A percentile compares a stretch with the other conserved stretches of the same genome.
These are phyloP conservation scores for Phrynosoma platyrhinos DNA, from an alignment of 2,113 vertebrate genomes.

Conservation along the genomic window DNA sequence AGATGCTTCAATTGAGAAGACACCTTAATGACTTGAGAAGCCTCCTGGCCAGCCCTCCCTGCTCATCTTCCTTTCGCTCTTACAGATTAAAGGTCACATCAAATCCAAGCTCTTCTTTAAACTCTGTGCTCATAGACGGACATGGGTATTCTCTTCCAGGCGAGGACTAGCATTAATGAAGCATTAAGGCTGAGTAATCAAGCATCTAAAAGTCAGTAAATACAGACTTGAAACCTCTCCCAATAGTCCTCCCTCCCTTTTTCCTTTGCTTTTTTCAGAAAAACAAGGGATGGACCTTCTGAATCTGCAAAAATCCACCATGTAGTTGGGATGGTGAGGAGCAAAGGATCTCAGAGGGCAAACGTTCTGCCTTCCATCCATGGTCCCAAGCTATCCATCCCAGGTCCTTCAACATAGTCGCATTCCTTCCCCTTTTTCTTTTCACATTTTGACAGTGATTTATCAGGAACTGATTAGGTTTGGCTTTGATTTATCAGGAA, in stretches of 20 bases:
- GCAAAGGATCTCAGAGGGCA: background rate
- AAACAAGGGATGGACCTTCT: background rate
- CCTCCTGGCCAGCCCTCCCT: conserved; percentile 39
- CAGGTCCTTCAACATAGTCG: background rate
- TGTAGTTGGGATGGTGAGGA: rapidly evolving
- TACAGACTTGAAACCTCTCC: background rate
- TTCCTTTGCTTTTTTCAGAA: background rate
- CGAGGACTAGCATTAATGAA: conserved; percentile 37
- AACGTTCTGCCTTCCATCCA: background rate
- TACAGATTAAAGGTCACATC: conserved; percentile 57
- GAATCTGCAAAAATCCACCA: rapidly evolving
- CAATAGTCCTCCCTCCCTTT: background rate
- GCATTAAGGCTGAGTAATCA: conserved; percentile 52
- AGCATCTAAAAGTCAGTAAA: conserved; percentile 34
- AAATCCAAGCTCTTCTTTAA: conserved; percentile 40
- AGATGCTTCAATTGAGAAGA: conserved; percentile 48
- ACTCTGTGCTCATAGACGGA: background rate
- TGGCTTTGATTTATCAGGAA: background rate
- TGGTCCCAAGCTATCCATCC: background rate
- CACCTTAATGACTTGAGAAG: conserved; percentile 50
- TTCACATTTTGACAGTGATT: background rate
- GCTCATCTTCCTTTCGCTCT: conserved; percentile 14
- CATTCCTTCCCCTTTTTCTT: background rate
- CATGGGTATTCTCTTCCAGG: background rate
- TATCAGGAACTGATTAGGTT: too few relatives aligned